Conservation (phyloP, 2,888 invertebrate species). For the Spatulosminthurus flaviceps region DNA sequence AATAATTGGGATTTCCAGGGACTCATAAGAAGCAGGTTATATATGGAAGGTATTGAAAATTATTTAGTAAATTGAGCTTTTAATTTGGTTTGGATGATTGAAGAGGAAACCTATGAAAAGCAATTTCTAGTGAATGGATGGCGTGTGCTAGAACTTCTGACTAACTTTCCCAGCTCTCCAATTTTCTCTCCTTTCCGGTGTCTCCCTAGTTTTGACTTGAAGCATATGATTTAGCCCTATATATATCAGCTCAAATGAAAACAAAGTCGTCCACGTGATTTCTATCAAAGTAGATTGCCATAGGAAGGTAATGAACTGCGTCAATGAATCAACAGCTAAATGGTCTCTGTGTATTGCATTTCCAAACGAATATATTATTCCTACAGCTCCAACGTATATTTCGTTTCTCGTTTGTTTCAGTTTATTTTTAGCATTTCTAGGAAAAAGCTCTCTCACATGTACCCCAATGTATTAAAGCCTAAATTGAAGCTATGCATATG, state of each 20-base stretch:
- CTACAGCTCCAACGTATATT: no score
- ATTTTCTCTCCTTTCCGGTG: background rate
- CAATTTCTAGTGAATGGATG: conserved; percentile 34
- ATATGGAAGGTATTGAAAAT: conserved; percentile 33
- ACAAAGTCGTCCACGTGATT: no score
- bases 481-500: background rate
- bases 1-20: no score
- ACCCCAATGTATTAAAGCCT: no score
- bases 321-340: no score
- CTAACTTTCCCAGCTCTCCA: background rate
- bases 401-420: no score
- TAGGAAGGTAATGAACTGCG: no score
- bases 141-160: conserved; percentile 19
- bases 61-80: conserved; percentile 43
- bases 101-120: conserved; percentile 38
- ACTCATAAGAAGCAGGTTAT: background rate
- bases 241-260: no score
- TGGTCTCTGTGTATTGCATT: background rate
- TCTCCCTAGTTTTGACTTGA: background rate
- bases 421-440: no score
- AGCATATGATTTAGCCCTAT: no score
- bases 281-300: no score
- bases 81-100: conserved; percentile 43
- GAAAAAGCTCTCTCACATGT: no score
- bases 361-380: background rate